phyloP scores from a whole-genome alignment of 53 echinoderm and acorn worm species.

The Antedon mediterranea region DNA sequence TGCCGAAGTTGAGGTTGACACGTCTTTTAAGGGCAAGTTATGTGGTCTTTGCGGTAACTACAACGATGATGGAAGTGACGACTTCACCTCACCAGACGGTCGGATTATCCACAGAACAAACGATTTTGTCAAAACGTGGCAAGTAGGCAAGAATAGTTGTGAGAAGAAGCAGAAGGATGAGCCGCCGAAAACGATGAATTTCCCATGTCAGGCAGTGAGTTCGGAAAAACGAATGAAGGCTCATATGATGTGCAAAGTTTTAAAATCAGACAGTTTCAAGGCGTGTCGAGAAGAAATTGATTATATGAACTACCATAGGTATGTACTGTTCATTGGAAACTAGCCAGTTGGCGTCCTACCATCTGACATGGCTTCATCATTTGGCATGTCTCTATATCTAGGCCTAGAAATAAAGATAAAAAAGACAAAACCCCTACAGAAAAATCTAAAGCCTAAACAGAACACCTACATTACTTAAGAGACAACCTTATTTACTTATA shows the following conservation, averaged over 20 bases:
- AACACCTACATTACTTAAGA: no score
- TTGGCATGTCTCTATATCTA: no score
- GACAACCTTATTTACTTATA: no score
- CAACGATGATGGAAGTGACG: conserved; percentile 65
- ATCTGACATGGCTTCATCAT: no score
- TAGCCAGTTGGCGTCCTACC: no score
- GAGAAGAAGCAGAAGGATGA: conserved; percentile 8
- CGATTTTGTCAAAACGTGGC: conserved; percentile 81
- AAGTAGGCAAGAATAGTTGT: conserved; percentile 58
- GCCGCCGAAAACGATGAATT: conserved; percentile 25
- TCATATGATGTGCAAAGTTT: conserved; percentile 40
- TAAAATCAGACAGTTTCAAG: conserved; percentile 55
- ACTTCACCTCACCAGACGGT: conserved; percentile 54
- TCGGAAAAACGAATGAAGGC: conserved; percentile 39
- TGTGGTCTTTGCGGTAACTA: conserved; percentile 98
- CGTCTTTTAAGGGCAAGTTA: conserved; percentile 53
- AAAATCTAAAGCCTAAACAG: no score
- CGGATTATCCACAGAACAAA: conserved; percentile 31
- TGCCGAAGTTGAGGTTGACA: conserved; percentile 57
- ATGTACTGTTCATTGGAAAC: conserved; percentile 1
- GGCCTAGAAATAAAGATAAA: no score
- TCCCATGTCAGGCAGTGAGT: conserved; percentile 47
- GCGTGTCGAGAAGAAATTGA: conserved; percentile 58
- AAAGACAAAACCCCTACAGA: no score
- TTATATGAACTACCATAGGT: conserved; percentile 80